Base-by-base conservation (phyloP, 2,888 invertebrate genomes). In the Lasioglossum malachurum region DNA sequence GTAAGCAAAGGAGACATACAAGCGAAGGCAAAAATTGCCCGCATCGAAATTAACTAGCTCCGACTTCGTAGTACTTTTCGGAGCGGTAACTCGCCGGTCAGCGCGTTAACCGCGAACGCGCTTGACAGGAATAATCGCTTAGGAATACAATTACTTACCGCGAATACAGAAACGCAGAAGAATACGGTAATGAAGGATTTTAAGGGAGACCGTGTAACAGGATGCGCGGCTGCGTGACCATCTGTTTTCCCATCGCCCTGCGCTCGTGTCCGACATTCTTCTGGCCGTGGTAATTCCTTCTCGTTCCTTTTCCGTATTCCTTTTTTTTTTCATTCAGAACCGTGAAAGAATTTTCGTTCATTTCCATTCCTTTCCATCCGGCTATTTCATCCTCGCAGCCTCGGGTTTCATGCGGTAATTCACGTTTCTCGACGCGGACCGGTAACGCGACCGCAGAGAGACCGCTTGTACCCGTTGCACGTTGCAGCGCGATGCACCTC, bases 391-490 rank as follows among this genome's bases (percentile, higher is more conserved):
- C 38, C 74, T 5, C 19, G 44, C 35, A 60, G 72, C 79, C 64
- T 88, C 86, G 78, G 23, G 71, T 87, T 89, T 84, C 78, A 74
- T 80, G 87, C 82, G 87, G 80, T 87, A 84, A 86, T 88, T 86
- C 83, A 71, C 86, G 78, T 86, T 83, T 67, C 80, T 67, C 64
- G 72, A 69, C 72, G 69, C 67, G 75, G 64, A 80, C 80, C 72
- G 88, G 86, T 84, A 86, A 86, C 27, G 86, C 79, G 77, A 88
- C 88, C 88, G 83, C 88, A 88, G 78, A 53, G 31, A 88, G 78
- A 57, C 77, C 78, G 19, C 81, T 76, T 60, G 72, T 46, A 73
- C 60, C 44, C 79, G 72, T 86, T 57, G 60, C 64, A 31, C 64
- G 27, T 14, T 60, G 60, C 57, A n/a, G 16, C 64, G 64, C 78